Evolutionary conservation across 2,888 invertebrate genomes (phyloP).

Genomic region (Drosophila paramelanica): DNA sequence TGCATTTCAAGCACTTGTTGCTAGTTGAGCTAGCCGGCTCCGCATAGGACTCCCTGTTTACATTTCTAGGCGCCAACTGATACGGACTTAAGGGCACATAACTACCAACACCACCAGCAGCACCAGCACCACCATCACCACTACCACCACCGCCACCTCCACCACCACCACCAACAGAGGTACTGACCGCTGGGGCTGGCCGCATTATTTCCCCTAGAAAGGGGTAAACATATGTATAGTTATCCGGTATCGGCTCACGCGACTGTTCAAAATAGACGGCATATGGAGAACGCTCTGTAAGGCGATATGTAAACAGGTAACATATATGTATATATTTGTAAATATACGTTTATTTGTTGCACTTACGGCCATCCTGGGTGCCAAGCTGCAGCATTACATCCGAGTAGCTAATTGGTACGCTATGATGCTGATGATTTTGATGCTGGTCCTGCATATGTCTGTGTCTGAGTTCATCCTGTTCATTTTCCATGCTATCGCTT

Average conservation of each 20-base stretch:
- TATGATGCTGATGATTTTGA: constrained; percentile 35
- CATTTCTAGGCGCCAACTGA: constrained; percentile 18
- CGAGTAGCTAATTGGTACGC: constrained; percentile 46
- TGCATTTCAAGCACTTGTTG: constrained; percentile 50
- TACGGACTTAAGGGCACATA: constrained; percentile 44
- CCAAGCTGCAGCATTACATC: constrained; percentile 45
- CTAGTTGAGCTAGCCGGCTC: constrained; percentile 49
- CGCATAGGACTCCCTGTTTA: constrained; percentile 43
- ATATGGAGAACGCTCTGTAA: constrained; percentile 50
- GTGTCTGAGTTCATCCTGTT: constrained; percentile 81
- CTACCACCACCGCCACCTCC: background rate
- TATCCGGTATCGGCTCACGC: constrained; percentile 44
- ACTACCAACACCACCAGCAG: constrained; percentile 15
- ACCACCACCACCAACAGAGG: background rate
- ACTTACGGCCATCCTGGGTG: constrained; percentile 58
- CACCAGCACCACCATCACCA: background rate
- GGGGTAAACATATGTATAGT: constrained; percentile 53
- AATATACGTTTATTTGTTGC: background rate
- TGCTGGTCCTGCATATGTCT: constrained; percentile 63
- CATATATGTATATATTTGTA: background rate
- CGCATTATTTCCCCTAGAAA: constrained; percentile 30
- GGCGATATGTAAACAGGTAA: background rate
- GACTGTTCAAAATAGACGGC: constrained; percentile 47
- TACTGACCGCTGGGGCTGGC: background rate
- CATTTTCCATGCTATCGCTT: constrained; percentile 80